Evolutionary conservation across 2,888 invertebrate species (phyloP), one percentile per base, ranked within the genome.

Genomic region (Plebejus argus): DNA sequence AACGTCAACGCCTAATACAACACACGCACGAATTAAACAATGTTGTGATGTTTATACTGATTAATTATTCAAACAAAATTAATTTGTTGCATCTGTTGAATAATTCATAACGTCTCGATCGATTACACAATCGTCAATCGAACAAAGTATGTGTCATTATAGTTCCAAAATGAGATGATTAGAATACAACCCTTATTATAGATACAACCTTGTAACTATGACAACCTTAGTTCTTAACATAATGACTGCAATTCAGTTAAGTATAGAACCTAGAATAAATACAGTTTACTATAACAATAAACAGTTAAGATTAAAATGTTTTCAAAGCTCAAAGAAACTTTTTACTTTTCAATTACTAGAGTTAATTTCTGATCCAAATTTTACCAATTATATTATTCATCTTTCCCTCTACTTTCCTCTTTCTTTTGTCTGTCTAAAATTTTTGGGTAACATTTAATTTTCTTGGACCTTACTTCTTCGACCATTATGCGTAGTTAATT

Each of bases 81-180:
- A 76, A 70, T 23, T 71, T 71, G 35, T 39, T 71, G 71, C 70
- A 49, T 71, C n/a, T 53, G 70, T 70, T 81, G 79, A 81, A 81
- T 79, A 77, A 82, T 82, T 82, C 81, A 81, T 80, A 77, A 3
- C 71, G 71, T 39, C 71, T n/a, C 39, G n/a, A 39, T 71, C 71
- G 39, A 39, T 71, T 71, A 71, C 71, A 39, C 20, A 39, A 71
- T 33, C 70, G 70, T 70, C 70, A 70, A 70, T 39, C 39, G 35
- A 71, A 71, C 71, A 71, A 71, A 71, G 39, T 39, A 71, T 71
- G 39, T 20, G 71, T 71, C 71, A 71, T 39, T 39, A 39, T 39
- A 39, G 8, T 71, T 71, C 71, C 71, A 20, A 71, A 39, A 10
- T 33, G 66, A 33, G 28, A 66, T 12, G 61, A 61, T 61, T 61